phyloP scores from a whole-genome alignment of 2,888 invertebrate genomes.

The Philereme vetulata region DNA sequence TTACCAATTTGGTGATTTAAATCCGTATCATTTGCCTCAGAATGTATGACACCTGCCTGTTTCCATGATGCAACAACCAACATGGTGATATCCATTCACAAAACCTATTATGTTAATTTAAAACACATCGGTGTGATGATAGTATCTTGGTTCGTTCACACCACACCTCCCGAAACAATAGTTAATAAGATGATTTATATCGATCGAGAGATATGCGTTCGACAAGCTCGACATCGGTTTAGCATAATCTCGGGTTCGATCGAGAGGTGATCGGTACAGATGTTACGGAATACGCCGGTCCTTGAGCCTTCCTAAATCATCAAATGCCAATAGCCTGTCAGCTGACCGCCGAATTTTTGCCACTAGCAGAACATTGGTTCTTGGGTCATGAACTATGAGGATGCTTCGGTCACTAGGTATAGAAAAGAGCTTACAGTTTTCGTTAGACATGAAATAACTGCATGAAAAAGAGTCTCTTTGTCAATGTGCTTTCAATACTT shows the following conservation, averaged over 20 bases:
- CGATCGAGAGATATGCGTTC: constrained; percentile 74
- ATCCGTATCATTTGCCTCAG: constrained; percentile 11
- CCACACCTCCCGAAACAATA: constrained; percentile 84
- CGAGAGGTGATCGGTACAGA: constrained; percentile 76
- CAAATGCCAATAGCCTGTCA: background rate
- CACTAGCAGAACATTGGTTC: too few species aligned
- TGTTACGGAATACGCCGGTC: constrained; percentile 55
- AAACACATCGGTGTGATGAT: constrained; percentile 79
- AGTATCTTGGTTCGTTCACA: constrained; percentile 79
- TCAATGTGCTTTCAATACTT: too few species aligned
- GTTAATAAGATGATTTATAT: constrained; percentile 84
- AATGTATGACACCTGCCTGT: constrained; percentile 35
- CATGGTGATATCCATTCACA: constrained; percentile 79
- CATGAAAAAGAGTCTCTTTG: too few species aligned
- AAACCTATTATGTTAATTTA: constrained; percentile 84
- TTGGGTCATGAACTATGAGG: too few species aligned
- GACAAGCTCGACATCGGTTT: constrained; percentile 81
- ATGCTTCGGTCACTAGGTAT: too few species aligned
- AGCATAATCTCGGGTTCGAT: constrained; percentile 77
- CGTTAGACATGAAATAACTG: too few species aligned
- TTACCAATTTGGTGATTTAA: constrained; percentile 12
- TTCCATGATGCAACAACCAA: constrained; percentile 68
- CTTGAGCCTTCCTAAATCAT: constrained; percentile 13
- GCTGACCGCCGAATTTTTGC: background rate
- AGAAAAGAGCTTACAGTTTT: too few species aligned